Conservation (phyloP, 2,797 vertebrate genomes). For the Gambelia wislizenii region DNA sequence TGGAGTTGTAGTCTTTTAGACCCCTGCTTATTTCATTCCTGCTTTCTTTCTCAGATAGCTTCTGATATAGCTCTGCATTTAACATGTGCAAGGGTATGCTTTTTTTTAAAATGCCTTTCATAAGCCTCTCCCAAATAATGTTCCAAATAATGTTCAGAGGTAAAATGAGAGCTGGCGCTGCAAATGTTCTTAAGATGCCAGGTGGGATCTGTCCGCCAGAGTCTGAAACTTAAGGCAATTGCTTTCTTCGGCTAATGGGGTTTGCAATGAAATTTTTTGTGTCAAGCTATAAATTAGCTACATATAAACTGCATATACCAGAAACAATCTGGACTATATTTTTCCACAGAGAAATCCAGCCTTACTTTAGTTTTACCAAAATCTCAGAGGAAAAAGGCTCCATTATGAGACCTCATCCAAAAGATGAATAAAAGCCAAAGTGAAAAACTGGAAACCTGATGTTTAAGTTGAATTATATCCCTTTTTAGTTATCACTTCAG, state of each 20-base stretch:
- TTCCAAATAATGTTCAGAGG: constrained; percentile 21
- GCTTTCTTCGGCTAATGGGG: constrained; percentile 43
- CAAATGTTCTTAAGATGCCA: constrained; percentile 26
- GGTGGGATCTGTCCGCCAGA: constrained; percentile 27
- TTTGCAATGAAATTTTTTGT: constrained; percentile 35
- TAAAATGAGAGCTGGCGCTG: constrained; percentile 30
- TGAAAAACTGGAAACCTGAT: constrained; percentile 69
- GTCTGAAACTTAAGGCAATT: constrained; percentile 47
- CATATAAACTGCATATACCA: constrained; percentile 58
- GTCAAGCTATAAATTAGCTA: constrained; percentile 49
- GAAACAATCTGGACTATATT: constrained; percentile 38
- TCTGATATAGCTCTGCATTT: constrained; percentile 14
- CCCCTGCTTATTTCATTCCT: constrained; percentile 6
- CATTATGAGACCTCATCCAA: constrained; percentile 58
- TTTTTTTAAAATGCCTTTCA: constrained; percentile 2
- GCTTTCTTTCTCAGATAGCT: neutral
- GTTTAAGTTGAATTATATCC: constrained; percentile 67
- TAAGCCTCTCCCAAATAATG: constrained; percentile 4
- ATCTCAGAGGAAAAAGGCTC: constrained; percentile 50
- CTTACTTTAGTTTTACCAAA: constrained; percentile 39
- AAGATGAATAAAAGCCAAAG: constrained; percentile 64
- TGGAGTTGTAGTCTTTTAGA: constrained; percentile 14
- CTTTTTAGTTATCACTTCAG: constrained; percentile 62
- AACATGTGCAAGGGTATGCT: neutral
- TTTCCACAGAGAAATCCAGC: constrained; percentile 23